phyloP scores from a whole-genome alignment of 2,888 invertebrate genomes.

The Anthrax anthrax region DNA sequence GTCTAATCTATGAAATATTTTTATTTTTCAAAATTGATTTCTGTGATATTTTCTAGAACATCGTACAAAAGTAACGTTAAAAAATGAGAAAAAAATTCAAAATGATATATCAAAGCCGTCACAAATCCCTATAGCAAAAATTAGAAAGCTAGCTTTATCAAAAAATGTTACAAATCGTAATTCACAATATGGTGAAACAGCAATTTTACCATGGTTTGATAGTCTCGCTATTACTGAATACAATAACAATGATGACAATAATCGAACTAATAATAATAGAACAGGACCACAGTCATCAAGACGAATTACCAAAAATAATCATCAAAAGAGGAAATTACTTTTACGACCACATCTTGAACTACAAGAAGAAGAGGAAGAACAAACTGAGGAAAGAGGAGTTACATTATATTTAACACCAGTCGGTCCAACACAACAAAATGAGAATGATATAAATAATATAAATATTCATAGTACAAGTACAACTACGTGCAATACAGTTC shows the following conservation, averaged over 20 bases:
- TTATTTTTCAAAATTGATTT: background rate
- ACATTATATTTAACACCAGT: conserved; percentile 7
- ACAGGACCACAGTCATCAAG: background rate
- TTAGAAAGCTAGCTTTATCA: background rate
- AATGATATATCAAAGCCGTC: no score
- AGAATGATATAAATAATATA: background rate
- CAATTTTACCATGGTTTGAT: background rate
- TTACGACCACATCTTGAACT: background rate
- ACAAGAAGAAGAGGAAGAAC: background rate
- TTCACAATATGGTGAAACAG: background rate
- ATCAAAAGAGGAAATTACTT: background rate
- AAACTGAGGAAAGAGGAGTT: background rate
- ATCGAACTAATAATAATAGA: background rate
- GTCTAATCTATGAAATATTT: no score
- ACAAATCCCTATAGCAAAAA: no score
- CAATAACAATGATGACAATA: no score
- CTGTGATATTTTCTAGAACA: conserved; percentile 2
- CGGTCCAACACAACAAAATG: background rate
- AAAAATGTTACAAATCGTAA: background rate
- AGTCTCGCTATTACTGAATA: background rate
- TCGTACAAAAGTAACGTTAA: conserved; percentile 1
- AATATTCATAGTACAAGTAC: background rate
- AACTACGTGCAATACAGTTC: background rate
- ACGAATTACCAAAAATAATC: background rate
- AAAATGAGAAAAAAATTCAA: background rate